These are phyloP conservation scores for Aramus guarauna DNA, from an alignment of 2,113 vertebrate species.

Conservation along the genomic window DNA sequence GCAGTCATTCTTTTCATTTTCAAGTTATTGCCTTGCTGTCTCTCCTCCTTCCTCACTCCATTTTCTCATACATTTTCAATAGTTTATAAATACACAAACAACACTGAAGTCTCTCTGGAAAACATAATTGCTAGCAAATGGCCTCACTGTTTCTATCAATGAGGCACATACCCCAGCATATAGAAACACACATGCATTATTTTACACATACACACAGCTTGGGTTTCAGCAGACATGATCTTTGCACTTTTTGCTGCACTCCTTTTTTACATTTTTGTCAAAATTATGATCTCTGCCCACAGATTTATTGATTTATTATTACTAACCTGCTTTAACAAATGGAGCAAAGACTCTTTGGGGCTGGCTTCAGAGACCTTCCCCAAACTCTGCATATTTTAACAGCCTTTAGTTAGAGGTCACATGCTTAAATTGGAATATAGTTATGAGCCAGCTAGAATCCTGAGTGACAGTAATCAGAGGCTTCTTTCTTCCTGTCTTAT, in stretches of 20 bases:
- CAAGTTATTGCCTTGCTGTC: background rate
- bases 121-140: background rate
- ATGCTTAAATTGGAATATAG: background rate
- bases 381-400: background rate
- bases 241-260: background rate
- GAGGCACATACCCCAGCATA: background rate
- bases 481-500: background rate
- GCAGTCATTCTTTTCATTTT: conserved; percentile 33
- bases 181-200: background rate
- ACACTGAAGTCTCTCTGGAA: background rate
- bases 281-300: background rate
- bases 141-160: background rate
- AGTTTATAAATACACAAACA: conserved; percentile 7
- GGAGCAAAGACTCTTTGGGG: background rate
- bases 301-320: background rate
- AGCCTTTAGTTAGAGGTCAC: background rate
- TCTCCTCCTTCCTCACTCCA: background rate
- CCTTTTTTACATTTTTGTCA: background rate
- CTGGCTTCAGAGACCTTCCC: background rate
- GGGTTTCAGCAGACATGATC: background rate
- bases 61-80: conserved; percentile 41
- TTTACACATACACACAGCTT: accelerated
- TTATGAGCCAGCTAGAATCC: background rate
- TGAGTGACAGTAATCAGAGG: background rate
- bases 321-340: background rate